phyloP scores from a whole-genome alignment of 2,797 vertebrate genomes.

The Gymnodraco acuticeps region DNA sequence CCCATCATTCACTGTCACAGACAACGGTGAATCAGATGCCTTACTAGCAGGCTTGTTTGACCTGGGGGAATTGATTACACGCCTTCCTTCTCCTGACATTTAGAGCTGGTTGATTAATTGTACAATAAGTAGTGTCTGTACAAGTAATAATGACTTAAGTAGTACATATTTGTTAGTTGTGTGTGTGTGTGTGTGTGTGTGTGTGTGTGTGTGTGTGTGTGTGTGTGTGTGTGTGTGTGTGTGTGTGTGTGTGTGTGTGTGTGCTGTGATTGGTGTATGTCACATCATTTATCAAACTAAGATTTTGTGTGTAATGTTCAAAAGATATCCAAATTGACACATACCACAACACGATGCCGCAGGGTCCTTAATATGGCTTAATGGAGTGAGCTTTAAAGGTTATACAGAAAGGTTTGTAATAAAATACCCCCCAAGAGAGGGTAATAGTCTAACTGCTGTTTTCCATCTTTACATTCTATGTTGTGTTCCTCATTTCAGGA shows the following conservation, averaged over 20 bases:
- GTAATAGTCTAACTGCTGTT: too few relatives aligned
- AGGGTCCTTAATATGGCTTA: neutral
- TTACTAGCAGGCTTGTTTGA: constrained; percentile 64
- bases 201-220: too few relatives aligned
- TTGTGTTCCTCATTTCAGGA: constrained; percentile 16
- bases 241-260: constrained; percentile 13
- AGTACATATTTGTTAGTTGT: constrained; percentile 21
- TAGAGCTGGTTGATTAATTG: constrained; percentile 65
- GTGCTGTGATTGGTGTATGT: neutral
- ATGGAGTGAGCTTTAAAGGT: constrained; percentile 10
- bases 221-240: too few relatives aligned
- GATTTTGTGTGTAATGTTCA: neutral
- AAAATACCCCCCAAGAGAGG: neutral
- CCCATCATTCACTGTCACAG: constrained; percentile 73
- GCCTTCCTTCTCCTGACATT: constrained; percentile 63
- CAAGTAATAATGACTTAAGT: constrained; percentile 53
- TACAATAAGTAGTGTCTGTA: constrained; percentile 56
- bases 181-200: too few relatives aligned
- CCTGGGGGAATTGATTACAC: constrained; percentile 69
- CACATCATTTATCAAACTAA: constrained; percentile 5
- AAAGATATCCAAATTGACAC: neutral
- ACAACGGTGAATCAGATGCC: constrained; percentile 56
- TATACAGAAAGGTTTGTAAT: constrained; percentile 18
- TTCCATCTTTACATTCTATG: neutral
- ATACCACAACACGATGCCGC: neutral